Percentiles rank a stretch among this genome's conserved stretches.
These are phyloP conservation scores for Actenoides lindsayi DNA, from an alignment of 2,113 vertebrate genomes.

Conservation along the genomic window DNA sequence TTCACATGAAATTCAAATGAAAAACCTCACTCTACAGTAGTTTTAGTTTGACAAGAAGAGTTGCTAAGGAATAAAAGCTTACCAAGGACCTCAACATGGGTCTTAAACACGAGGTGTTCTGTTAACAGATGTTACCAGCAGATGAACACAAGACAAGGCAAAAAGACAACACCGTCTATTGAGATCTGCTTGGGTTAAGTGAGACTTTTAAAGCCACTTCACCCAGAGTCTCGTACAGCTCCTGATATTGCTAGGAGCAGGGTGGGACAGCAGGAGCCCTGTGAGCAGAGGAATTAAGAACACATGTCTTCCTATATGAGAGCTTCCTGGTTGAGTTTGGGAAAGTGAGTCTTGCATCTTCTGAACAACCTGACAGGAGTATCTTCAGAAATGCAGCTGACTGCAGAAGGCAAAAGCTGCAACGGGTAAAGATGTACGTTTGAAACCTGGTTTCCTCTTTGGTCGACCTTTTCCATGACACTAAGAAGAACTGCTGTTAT, in stretches of 20 bases:
- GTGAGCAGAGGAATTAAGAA: not conserved
- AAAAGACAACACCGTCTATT: not conserved
- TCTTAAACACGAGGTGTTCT: not conserved
- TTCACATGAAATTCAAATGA: not conserved
- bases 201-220: not conserved
- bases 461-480: not conserved
- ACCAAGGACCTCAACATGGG: not conserved
- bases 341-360: not conserved
- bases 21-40: not conserved
- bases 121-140: not conserved
- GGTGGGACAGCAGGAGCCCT: not conserved
- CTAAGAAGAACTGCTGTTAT: not conserved
- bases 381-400: not conserved
- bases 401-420: not conserved
- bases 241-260: not conserved
- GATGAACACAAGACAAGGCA: not conserved
- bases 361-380: not conserved
- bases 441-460: not conserved
- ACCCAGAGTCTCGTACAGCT: not conserved
- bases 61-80: not conserved
- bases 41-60: not conserved
- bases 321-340: not conserved
- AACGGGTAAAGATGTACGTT: not conserved
- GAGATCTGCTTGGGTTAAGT: not conserved
- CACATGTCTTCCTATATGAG: accelerated